phyloP scores from a whole-genome alignment of 92 coral and sea anemone genomes.

The Nematostella vectensis region DNA sequence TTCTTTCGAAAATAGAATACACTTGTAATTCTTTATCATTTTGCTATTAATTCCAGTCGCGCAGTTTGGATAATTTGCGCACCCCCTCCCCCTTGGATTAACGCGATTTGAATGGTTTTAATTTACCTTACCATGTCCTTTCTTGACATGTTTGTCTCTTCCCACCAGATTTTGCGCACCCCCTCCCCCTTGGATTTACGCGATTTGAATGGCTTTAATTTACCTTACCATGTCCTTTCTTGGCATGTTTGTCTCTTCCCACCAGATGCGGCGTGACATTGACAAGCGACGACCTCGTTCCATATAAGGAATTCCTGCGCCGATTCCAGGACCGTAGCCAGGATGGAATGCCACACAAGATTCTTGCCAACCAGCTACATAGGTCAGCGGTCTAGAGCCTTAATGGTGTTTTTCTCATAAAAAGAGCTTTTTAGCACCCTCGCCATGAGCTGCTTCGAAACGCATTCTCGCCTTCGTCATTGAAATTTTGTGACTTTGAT shows the following conservation, averaged over 20 bases:
- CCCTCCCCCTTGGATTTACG: too few relatives aligned
- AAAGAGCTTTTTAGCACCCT: too few relatives aligned
- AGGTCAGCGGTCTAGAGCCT: conserved; percentile 69
- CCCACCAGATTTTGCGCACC: conserved; percentile 65
- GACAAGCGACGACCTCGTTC: conserved; percentile 49
- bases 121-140: neutral
- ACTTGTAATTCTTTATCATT: too few relatives aligned
- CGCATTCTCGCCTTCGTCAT: too few relatives aligned
- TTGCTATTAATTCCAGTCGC: too few relatives aligned
- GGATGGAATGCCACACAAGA: conserved; percentile 93
- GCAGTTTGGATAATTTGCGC: too few relatives aligned
- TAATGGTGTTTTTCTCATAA: too few relatives aligned
- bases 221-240: neutral
- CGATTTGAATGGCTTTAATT: neutral
- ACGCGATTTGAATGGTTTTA: neutral
- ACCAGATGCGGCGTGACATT: conserved; percentile 82
- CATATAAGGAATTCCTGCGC: conserved; percentile 96
- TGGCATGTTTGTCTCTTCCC: neutral
- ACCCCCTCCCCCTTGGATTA: too few relatives aligned
- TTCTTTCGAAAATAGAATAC: too few relatives aligned
- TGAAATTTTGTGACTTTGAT: too few relatives aligned
- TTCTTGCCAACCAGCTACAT: conserved; percentile 95
- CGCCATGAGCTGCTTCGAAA: too few relatives aligned
- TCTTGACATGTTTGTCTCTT: neutral
- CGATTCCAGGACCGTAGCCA: conserved; percentile 98